phyloP scores from a whole-genome alignment of 2,113 vertebrate species.

The Mesembrinibis cayennensis region DNA sequence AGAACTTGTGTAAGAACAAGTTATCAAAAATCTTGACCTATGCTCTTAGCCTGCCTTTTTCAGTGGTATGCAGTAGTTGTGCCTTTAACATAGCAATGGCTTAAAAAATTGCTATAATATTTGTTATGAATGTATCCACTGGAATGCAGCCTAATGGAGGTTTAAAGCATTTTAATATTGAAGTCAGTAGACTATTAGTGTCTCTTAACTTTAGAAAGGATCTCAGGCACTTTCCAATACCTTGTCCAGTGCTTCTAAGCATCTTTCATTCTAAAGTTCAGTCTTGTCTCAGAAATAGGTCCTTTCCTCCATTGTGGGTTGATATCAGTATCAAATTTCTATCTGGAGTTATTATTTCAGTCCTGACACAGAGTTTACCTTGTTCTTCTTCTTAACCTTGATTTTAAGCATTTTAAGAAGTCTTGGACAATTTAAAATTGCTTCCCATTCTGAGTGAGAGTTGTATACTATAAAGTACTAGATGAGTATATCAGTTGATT shows the following conservation, averaged over 20 bases:
- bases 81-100: not conserved
- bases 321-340: not conserved
- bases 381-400: not conserved
- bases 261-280: not conserved
- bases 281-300: not conserved
- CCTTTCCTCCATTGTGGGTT: not conserved
- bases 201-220: not conserved
- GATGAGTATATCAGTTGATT: not conserved
- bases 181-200: not conserved
- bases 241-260: not conserved
- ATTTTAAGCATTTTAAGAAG: not conserved
- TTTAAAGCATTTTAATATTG: not conserved
- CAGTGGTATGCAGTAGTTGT: not conserved
- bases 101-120: not conserved
- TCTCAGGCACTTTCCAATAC: not conserved
- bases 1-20: not conserved
- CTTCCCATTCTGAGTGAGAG: not conserved
- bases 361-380: not conserved
- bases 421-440: not conserved
- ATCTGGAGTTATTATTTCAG: not conserved
- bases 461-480: not conserved
- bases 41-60: not conserved
- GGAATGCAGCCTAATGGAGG: not conserved
- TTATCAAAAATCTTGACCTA: not conserved
- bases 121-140: not conserved